Evolutionary conservation across 2,888 invertebrate genomes (phyloP).

Genomic region (Hymenopus coronatus): DNA sequence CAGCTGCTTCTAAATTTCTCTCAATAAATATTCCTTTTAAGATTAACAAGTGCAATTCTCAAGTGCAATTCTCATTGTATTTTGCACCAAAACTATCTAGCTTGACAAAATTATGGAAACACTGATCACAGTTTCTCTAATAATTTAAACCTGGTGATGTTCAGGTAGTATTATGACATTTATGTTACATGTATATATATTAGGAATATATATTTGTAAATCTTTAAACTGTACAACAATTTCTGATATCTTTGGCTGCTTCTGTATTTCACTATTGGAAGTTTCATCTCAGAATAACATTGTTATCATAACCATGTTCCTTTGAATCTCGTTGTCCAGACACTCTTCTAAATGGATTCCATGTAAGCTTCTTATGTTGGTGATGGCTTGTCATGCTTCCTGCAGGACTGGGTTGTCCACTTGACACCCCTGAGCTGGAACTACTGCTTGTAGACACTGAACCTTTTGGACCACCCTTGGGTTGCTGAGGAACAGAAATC

Average conservation of each 20-base stretch:
- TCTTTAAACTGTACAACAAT: neutral
- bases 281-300: constrained; percentile 37
- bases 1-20: neutral
- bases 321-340: constrained; percentile 42
- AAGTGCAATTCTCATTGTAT: neutral
- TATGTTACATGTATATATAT: neutral
- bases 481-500: constrained; percentile 16
- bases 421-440: constrained; percentile 52
- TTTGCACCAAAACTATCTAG: neutral
- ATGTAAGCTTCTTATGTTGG: constrained; percentile 49
- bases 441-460: constrained; percentile 47
- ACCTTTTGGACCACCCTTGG: constrained; percentile 45
- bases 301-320: constrained; percentile 46
- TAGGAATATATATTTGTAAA: neutral
- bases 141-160: neutral
- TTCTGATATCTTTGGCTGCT: neutral
- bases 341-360: constrained; percentile 63
- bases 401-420: constrained; percentile 57
- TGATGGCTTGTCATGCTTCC: constrained; percentile 54
- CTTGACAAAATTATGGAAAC: neutral
- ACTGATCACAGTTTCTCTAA: neutral
- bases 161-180: neutral
- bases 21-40: neutral
- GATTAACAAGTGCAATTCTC: neutral
- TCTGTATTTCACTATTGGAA: neutral